Percentiles rank a stretch among this genome's conserved stretches.
Conservation (phyloP, 2,888 invertebrate species). For the Nomada goodeniana region DNA sequence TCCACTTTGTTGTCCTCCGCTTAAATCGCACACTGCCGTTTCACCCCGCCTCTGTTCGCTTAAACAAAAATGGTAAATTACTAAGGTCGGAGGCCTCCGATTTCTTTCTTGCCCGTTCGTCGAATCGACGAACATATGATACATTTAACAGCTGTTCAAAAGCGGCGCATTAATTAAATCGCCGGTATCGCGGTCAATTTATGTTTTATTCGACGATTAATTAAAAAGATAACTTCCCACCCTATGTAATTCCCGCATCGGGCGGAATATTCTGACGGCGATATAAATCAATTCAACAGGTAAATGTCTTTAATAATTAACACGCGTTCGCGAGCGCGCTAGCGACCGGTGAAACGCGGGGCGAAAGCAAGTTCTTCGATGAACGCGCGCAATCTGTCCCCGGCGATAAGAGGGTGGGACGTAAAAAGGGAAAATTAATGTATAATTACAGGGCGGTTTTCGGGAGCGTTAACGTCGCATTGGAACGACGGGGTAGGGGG, state of each 20-base stretch:
- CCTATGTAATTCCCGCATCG: constrained; percentile 51
- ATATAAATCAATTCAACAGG: constrained; percentile 62
- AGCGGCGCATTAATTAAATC: constrained; percentile 50
- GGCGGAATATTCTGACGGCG: constrained; percentile 46
- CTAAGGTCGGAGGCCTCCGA: too few species aligned
- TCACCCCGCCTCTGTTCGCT: background rate
- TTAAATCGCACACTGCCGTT: background rate
- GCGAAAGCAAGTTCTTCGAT: constrained; percentile 45
- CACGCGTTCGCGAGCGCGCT: constrained; percentile 18
- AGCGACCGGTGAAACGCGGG: background rate
- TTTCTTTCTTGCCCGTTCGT: too few species aligned
- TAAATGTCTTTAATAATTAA: constrained; percentile 64
- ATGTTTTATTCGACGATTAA: constrained; percentile 58
- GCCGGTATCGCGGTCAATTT: constrained; percentile 38
- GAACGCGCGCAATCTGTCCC: background rate
- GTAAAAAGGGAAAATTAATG: constrained; percentile 50
- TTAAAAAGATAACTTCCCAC: constrained; percentile 61
- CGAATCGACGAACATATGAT: background rate
- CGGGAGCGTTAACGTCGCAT: constrained; percentile 13
- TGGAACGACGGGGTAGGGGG: background rate
- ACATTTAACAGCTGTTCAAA: constrained; percentile 36
- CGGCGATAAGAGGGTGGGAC: background rate
- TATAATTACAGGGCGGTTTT: constrained; percentile 32
- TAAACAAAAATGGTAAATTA: background rate
- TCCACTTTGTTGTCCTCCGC: constrained; percentile 20